phyloP scores from a whole-genome alignment of 2,113 vertebrate genomes.

The Numenius arquata region DNA sequence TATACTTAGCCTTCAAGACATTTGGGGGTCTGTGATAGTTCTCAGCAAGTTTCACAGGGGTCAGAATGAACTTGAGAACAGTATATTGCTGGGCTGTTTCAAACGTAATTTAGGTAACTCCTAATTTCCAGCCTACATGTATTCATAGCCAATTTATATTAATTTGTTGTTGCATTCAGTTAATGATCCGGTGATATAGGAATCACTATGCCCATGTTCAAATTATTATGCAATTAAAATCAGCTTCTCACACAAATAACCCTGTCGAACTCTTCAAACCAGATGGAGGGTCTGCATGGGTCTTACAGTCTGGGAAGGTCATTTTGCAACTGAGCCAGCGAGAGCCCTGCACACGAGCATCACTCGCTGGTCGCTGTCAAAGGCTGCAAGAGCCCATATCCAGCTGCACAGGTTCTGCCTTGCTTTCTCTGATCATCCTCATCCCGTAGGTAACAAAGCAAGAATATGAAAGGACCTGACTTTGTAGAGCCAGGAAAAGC shows the following conservation, averaged over 20 bases:
- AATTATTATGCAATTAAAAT: constrained; percentile 3
- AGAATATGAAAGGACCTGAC: background rate
- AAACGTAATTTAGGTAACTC: background rate
- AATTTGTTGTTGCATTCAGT: background rate
- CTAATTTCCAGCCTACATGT: background rate
- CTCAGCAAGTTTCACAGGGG: background rate
- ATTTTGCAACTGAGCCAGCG: background rate
- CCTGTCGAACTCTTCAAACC: background rate
- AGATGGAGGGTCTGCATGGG: accelerated
- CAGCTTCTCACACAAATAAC: background rate
- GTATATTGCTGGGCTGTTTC: background rate
- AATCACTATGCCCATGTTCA: background rate
- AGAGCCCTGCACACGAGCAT: background rate
- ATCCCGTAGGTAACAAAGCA: background rate
- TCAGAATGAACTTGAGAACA: background rate
- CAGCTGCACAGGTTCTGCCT: background rate
- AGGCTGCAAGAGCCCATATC: background rate
- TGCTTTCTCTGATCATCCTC: background rate
- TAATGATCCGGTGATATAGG: background rate
- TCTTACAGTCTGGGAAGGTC: background rate
- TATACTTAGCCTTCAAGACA: background rate
- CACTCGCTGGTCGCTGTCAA: background rate
- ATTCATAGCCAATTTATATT: background rate
- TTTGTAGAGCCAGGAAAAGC: background rate
- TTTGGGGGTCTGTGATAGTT: background rate